Evolutionary conservation across 2,888 invertebrate genomes (phyloP), one percentile per base, ranked within the genome.

Genomic region (Patella caerulea): DNA sequence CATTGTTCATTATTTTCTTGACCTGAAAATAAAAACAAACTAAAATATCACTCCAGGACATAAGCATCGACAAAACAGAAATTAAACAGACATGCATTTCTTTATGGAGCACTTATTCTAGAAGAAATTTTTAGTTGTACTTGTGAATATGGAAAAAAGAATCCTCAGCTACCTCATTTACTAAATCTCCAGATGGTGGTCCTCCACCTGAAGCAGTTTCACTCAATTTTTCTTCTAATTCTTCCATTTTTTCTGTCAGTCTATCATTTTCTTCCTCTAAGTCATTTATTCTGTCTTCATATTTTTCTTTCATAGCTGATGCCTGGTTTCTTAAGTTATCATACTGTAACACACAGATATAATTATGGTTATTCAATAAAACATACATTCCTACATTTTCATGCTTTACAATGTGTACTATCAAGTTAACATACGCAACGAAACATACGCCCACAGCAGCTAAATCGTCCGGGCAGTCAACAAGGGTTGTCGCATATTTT

Each of bases 1-100:
- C 90, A n/a, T 85, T 84, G 82, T 89, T 91, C 89, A 90, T 91
- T 71, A 90, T 88, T 77, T 89, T 90, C 86, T 90, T 90, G 52
- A 90, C 88, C 89, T 90, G 77, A 0, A 81, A 71, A 11, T 74
- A 75, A 29, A 75, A 76, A 73, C 71, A 19, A 45, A 9, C 2
- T 5, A 29, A 29, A 14, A 71, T 7, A 7, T 15, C 17, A 19
- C 14, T 34, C 54, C 29, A 14, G 29, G 0, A 4, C 53, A 55
- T 14, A 75, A 52, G 73, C 9, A 12, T 15, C 56, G 11, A 19
- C 15, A 73, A 34, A 34, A 52, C 17, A 0, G 45, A 45, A 45
- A 45, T 45, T 45, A 45, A 9, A 45, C 45, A 45, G 45, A 45
- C 45, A 45, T 45, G 45, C 45, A 7, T 45, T 45, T 45, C 45